phyloP scores from a whole-genome alignment of 2,888 invertebrate species.

The Germaria angustata region DNA sequence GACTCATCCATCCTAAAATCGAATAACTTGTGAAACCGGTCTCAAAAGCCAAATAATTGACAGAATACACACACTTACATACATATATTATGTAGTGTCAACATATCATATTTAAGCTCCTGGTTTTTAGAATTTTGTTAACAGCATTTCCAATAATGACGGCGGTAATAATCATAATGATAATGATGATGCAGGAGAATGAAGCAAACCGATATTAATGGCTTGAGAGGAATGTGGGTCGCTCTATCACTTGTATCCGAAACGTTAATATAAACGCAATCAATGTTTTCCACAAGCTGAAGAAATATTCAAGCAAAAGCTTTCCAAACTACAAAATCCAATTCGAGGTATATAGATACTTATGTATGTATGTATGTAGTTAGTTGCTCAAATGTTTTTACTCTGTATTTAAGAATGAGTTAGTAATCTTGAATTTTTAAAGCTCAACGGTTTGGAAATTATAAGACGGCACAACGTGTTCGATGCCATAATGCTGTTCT shows the following conservation, averaged over 20 bases:
- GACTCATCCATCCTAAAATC: neutral
- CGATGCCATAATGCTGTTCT: constrained; percentile 74
- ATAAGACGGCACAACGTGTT: constrained; percentile 69
- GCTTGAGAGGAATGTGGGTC: constrained; percentile 24
- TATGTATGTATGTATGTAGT: too few species aligned
- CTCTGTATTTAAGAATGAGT: constrained; percentile 33
- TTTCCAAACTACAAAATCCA: neutral
- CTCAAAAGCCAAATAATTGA: neutral
- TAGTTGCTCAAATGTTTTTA: neutral
- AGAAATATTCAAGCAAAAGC: neutral
- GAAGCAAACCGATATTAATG: neutral
- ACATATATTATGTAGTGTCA: constrained; percentile 17
- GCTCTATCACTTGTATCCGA: constrained; percentile 8
- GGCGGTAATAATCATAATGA: neutral
- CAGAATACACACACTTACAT: neutral
- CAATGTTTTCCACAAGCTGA: neutral
- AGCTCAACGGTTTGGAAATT: constrained; percentile 78
- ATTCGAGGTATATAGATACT: too few species aligned
- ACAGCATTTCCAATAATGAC: neutral
- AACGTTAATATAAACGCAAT: neutral
- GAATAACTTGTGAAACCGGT: constrained; percentile 2
- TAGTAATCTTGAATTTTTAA: constrained; percentile 66
- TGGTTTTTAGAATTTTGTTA: constrained; percentile 29
- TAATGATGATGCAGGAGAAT: neutral
- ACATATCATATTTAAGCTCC: constrained; percentile 45